Evolutionary conservation across 2,113 vertebrate species (phyloP), one percentile per base, ranked within the genome.

Genomic region (Agapornis roseicollis): DNA sequence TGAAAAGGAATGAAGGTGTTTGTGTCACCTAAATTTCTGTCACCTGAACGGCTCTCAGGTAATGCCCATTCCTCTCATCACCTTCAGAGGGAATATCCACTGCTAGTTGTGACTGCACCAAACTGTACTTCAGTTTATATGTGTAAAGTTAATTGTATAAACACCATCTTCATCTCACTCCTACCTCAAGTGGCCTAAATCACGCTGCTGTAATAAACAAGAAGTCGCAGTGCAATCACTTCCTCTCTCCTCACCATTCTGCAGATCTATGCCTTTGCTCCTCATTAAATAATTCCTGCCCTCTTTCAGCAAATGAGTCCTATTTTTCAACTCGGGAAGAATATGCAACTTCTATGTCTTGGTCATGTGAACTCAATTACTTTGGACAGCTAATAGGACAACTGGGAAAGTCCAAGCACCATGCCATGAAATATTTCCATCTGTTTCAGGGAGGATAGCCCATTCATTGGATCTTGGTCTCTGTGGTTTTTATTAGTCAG

Each of bases 401-500:
- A 53, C 17, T 15, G 37, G 53, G 58, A 35, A 64, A 86, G 42
- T 19, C 39, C 69, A 66, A 80, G 55, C 52, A 76, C 60, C 37
- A 39, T 0, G 0, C 44, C 58, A 52, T 27, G 20, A 85, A 85
- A 37, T 41, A 37, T 9, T 72, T 47, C 89, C 55, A 63, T 63
- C 46, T 74, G 28, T 49, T 81, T 46, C 78, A 86, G 79, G 79
- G 52, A 87, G 70, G 50, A 70, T n/a, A 84, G 37, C 60, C 64
- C 49, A 70, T 23, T 58, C 0, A 0, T 2, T 47, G 52, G 35
- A 18, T 85, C 20, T 79, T 23, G 37, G 52, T 87, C 84, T 85
- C 72, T 14, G 89, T 88, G 96, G 95, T 96, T 95, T 95, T 91
- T 87, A 70, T 89, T 69, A 91, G 52, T 94, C 78, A 81, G 91